These are phyloP conservation scores for Gymnocephalus cernua DNA, from an alignment of 2,113 vertebrate species.

Conservation along the genomic window DNA sequence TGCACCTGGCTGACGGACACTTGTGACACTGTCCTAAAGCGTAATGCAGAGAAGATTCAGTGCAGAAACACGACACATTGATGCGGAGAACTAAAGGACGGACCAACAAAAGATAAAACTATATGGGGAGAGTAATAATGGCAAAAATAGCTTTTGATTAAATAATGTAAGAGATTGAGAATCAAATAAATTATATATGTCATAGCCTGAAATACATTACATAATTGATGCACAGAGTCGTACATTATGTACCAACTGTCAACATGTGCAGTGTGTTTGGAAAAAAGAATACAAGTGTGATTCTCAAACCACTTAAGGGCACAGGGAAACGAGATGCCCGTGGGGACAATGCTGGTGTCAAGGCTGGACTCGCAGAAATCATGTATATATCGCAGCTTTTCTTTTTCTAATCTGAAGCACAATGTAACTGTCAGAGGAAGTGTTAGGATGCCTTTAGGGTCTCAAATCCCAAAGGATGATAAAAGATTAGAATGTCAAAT, in stretches of 20 bases:
- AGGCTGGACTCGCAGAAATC: conserved; percentile 65
- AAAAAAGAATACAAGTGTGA: conserved; percentile 80
- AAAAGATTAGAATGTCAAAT: conserved; percentile 71
- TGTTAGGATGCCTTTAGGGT: conserved; percentile 67
- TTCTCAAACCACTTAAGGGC: conserved; percentile 77
- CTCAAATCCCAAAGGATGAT: conserved; percentile 56
- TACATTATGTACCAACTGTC: conserved; percentile 83
- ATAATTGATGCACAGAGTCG: conserved; percentile 81
- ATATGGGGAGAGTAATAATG: conserved; percentile 73
- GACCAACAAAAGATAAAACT: conserved; percentile 75
- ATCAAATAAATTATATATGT: conserved; percentile 83
- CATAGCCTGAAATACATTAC: conserved; percentile 83
- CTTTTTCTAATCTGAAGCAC: conserved; percentile 44
- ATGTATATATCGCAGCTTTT: conserved; percentile 46
- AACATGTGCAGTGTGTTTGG: conserved; percentile 82
- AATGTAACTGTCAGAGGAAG: conserved; percentile 62
- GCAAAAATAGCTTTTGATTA: conserved; percentile 77
- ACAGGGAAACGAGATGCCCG: conserved; percentile 58
- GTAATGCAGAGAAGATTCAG: conserved; percentile 44
- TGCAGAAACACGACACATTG: conserved; percentile 42
- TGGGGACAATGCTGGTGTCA: conserved; percentile 67
- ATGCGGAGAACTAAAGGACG: conserved; percentile 46
- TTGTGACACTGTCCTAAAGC: conserved; percentile 47
- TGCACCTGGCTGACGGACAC: conserved; percentile 46
- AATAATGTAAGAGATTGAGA: conserved; percentile 81